Conservation (phyloP, 2,113 vertebrate genomes). For the Pavo muticus region DNA sequence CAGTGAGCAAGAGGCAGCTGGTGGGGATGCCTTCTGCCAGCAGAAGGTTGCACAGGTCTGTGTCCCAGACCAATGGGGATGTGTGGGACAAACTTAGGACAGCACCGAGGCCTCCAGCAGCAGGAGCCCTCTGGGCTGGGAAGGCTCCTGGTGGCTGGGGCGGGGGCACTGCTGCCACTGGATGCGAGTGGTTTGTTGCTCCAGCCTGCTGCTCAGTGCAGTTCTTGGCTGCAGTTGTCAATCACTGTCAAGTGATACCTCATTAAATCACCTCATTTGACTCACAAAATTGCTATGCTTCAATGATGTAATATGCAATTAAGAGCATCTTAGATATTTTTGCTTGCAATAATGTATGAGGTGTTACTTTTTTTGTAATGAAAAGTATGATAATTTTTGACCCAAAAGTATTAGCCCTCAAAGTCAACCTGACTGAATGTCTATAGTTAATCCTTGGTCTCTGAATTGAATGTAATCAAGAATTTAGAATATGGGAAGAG, state of each 20-base stretch:
- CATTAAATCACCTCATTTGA: background rate
- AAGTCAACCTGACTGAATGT: background rate
- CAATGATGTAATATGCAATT: background rate
- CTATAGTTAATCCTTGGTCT: background rate
- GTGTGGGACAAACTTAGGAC: background rate
- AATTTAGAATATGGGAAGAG: background rate
- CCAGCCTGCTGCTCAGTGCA: fast-evolving
- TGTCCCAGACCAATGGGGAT: background rate
- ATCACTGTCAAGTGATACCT: background rate
- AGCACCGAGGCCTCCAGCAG: background rate
- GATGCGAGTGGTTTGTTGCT: background rate
- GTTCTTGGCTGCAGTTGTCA: background rate
- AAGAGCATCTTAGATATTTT: background rate
- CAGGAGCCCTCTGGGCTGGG: background rate
- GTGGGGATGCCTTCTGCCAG: background rate
- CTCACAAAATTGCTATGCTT: background rate
- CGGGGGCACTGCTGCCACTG: fast-evolving
- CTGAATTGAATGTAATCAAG: background rate
- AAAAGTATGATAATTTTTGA: background rate
- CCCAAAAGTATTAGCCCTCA: background rate
- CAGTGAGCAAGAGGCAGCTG: fast-evolving
- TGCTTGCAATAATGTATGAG: background rate
- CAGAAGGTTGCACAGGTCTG: background rate
- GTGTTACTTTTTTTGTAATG: background rate
- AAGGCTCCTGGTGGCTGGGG: fast-evolving